phyloP scores from a whole-genome alignment of 2,888 invertebrate species.

The Imbricaverruca yamaguchii region DNA sequence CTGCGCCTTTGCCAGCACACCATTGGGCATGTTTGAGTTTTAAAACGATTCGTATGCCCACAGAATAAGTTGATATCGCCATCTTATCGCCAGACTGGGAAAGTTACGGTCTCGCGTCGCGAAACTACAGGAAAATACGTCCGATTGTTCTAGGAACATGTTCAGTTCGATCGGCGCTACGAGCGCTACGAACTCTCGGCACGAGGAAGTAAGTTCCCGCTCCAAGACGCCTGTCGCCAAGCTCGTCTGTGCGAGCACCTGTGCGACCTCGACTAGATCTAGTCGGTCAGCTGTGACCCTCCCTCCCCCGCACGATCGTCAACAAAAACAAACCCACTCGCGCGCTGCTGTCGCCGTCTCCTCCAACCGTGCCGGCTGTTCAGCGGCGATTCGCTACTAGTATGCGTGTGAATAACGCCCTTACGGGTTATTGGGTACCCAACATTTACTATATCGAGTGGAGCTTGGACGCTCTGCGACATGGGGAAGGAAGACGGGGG shows the following conservation, averaged over 20 bases:
- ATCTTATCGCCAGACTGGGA: too few relatives aligned
- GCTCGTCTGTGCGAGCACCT: not conserved
- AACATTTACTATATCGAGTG: conserved; percentile 8
- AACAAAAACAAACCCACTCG: conserved; percentile 11
- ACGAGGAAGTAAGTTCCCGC: too few relatives aligned
- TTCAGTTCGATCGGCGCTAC: too few relatives aligned
- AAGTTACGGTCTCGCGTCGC: too few relatives aligned
- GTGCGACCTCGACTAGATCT: not conserved
- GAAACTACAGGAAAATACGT: too few relatives aligned
- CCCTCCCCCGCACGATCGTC: not conserved
- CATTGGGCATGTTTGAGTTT: too few relatives aligned
- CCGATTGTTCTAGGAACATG: too few relatives aligned
- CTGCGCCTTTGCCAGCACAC: too few relatives aligned
- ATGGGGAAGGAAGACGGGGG: not conserved
- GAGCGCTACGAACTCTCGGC: too few relatives aligned
- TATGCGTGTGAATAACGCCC: not conserved
- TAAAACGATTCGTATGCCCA: too few relatives aligned
- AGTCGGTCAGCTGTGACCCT: not conserved
- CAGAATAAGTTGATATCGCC: too few relatives aligned
- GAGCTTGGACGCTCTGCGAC: not conserved
- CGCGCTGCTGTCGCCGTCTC: not conserved
- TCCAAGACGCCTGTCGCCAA: too few relatives aligned
- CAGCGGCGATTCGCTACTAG: not conserved
- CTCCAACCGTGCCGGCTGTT: not conserved
- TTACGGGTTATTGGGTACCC: not conserved